A percentile compares a stretch with the other conserved stretches of the same genome.
These are phyloP conservation scores for Mormyrus iriodes DNA, from an alignment of 2,113 vertebrate species.

Conservation along the genomic window DNA sequence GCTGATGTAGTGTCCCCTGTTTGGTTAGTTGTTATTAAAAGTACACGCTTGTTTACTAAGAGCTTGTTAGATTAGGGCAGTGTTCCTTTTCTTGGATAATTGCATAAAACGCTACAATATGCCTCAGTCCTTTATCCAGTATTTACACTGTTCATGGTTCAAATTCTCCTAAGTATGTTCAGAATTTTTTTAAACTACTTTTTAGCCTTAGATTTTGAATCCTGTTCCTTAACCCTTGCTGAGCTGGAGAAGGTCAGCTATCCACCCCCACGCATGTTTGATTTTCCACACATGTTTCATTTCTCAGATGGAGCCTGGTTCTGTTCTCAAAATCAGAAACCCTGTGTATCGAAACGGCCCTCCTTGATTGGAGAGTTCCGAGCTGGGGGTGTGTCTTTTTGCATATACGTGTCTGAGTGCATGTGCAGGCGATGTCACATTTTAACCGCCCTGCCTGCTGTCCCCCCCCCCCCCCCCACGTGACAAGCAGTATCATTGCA, in stretches of 20 bases:
- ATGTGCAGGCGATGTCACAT: not conserved
- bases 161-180: not conserved
- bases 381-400: not conserved
- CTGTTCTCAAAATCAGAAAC: not conserved
- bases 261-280: not conserved
- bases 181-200: not conserved
- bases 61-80: not conserved
- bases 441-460: not conserved
- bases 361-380: not conserved
- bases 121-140: not conserved
- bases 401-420: not conserved
- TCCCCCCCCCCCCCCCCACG: not conserved
- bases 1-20: not conserved
- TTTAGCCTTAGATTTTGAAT: not conserved
- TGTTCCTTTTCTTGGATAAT: not conserved
- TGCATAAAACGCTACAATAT: not conserved
- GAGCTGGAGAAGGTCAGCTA: not conserved
- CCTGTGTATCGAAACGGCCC: not conserved
- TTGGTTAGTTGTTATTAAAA: not conserved
- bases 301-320: not conserved
- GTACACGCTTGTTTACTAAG: not conserved
- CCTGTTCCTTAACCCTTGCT: not conserved
- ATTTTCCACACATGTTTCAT: not conserved
- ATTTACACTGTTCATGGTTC: not conserved
- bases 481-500: not conserved